Conservation (phyloP, 2,888 invertebrate genomes). For the Hyposoter didymator region DNA sequence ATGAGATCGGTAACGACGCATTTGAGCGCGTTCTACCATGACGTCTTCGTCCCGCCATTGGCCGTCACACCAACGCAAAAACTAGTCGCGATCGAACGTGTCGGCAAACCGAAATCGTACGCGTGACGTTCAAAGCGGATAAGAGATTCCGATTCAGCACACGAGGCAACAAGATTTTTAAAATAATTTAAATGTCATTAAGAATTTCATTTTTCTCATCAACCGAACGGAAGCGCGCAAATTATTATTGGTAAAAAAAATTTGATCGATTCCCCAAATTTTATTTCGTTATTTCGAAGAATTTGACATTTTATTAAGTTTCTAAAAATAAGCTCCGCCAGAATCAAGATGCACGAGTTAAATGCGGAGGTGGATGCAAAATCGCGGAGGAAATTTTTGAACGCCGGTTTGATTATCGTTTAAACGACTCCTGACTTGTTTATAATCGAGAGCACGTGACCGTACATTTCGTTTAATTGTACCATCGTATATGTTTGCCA, state of each 20-base stretch:
- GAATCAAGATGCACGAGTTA: neutral
- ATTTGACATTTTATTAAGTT: no score
- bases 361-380: neutral
- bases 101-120: neutral
- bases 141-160: neutral
- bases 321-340: neutral
- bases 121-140: neutral
- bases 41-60: slow-evolving; percentile 27
- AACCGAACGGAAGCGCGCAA: no score
- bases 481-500: slow-evolving; percentile 23
- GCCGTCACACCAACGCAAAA: slow-evolving; percentile 30
- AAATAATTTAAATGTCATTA: neutral
- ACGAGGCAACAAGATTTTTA: neutral
- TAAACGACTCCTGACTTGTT: neutral
- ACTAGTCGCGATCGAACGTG: slow-evolving; percentile 9
- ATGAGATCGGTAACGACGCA: slow-evolving; percentile 26
- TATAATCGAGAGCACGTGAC: neutral
- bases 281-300: neutral
- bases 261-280: neutral
- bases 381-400: neutral
- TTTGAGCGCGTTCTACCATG: slow-evolving; percentile 16
- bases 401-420: neutral
- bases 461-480: slow-evolving; percentile 16
- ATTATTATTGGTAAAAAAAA: neutral
- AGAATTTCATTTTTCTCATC: neutral